Evolutionary conservation across 2,888 invertebrate genomes (phyloP), one percentile per base, ranked within the genome.

Genomic region (Oligia fasciuncula): DNA sequence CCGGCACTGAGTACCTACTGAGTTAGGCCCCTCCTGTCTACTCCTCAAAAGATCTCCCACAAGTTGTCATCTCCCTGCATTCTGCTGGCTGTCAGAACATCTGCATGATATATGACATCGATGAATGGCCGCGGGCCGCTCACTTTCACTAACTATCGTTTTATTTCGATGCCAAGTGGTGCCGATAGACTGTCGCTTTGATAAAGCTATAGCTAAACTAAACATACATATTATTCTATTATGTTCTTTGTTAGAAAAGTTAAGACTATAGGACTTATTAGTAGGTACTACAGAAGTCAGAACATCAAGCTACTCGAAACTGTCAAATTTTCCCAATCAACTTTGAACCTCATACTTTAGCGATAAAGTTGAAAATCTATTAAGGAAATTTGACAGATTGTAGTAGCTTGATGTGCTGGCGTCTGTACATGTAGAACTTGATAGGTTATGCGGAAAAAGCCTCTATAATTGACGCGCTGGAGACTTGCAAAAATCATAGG

Each of bases 61-160:
- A 66, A 69, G 49, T 65, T 57, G 72, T 73, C 51, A 69, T 35
- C 29, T 68, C 23, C 19, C 29, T 0, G 68, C 65, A 60, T 49
- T 66, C 68, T n/a, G 66, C 19, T 19, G 13, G n/a, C n/a, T 14
- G 51, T 63, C 51, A 13, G 73, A 60, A 84, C 80, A 60, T 65
- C 73, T 29, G 51, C 73, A 75, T 82, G 85, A 85, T 85, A 74
- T 85, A 85, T 85, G 85, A 82, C 77, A 84, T 60, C 69, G 67
- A 17, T 71, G 43, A 82, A 76, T 73, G 81, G 87, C 82, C 85
- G 71, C 68, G 35, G 76, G 80, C 78, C 82, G 11, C 81, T 82
- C 87, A 86, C 90, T 90, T 90, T 90, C 90, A 87, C 90, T 79
- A 14, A 14, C 51, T 14, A 35, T 71, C 79, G 68, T 78, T 84